Conservation (phyloP, 2,113 vertebrate species). For the Rhodinocichla rosea region DNA sequence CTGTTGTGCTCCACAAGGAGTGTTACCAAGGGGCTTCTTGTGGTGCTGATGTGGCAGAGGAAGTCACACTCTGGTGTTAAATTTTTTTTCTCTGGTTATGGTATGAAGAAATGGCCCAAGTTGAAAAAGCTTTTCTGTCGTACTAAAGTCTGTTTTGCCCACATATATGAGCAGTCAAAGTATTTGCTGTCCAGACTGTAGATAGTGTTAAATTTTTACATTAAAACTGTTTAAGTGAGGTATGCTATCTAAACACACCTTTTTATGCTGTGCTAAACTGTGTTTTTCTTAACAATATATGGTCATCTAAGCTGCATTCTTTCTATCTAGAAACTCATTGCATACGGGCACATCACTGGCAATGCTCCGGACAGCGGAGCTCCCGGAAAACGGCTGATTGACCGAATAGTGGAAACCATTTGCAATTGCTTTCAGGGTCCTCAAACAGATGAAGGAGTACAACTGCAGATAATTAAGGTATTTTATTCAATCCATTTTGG, state of each 20-base stretch:
- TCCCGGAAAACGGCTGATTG: constrained; percentile 91
- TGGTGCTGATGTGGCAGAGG: neutral
- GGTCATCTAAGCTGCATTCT: constrained; percentile 23
- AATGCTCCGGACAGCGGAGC: constrained; percentile 89
- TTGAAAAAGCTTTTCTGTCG: neutral
- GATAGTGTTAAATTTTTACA: neutral
- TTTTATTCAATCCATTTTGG: neutral
- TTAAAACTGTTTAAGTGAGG: neutral
- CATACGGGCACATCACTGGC: constrained; percentile 96
- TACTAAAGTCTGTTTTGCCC: neutral
- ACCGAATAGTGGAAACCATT: constrained; percentile 93
- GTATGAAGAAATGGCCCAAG: neutral
- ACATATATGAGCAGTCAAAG: neutral
- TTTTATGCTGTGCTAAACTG: neutral
- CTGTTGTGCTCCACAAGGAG: neutral
- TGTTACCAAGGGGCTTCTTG: neutral
- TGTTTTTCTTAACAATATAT: neutral
- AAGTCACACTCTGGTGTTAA: neutral
- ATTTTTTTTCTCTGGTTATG: neutral
- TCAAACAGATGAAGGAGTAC: constrained; percentile 96
- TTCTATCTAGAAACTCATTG: constrained; percentile 88
- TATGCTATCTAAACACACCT: neutral
- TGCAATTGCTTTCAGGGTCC: constrained; percentile 96
- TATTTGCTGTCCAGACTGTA: neutral
- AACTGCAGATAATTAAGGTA: constrained; percentile 99